phyloP scores from a whole-genome alignment of 2,888 invertebrate genomes.

The Luperina testacea region DNA sequence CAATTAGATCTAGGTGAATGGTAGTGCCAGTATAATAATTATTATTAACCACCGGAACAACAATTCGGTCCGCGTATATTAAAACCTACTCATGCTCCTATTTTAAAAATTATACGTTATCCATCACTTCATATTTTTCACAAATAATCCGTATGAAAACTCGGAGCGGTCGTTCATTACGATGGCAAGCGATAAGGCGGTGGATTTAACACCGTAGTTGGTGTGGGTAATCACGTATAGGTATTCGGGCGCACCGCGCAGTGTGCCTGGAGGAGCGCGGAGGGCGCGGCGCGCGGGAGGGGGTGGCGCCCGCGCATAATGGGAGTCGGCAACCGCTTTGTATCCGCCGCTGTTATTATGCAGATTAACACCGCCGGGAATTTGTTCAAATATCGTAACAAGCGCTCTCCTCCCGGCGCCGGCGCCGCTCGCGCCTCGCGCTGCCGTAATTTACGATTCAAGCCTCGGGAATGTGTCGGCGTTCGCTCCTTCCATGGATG shows the following conservation, averaged over 20 bases:
- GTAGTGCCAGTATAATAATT: constrained; percentile 30
- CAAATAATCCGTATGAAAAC: constrained; percentile 73
- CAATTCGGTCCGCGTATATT: constrained; percentile 30
- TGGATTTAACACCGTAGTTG: constrained; percentile 75
- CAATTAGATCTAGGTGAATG: constrained; percentile 23
- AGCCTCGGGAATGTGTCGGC: constrained; percentile 86
- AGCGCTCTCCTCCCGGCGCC: constrained; percentile 88
- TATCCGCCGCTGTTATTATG: constrained; percentile 89
- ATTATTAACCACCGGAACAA: constrained; percentile 40
- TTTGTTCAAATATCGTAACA: constrained; percentile 90
- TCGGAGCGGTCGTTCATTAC: constrained; percentile 73
- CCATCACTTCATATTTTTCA: constrained; percentile 65
- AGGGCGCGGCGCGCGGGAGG: constrained; percentile 69
- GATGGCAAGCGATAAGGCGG: constrained; percentile 80
- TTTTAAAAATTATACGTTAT: constrained; percentile 65
- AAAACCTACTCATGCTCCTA: constrained; percentile 45
- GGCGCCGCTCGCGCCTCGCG: constrained; percentile 85
- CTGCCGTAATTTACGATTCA: constrained; percentile 87
- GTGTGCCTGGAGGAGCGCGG: constrained; percentile 64
- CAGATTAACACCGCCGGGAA: constrained; percentile 90
- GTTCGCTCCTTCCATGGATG: constrained; percentile 79
- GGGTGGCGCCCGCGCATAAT: constrained; percentile 89
- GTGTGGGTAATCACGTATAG: constrained; percentile 67
- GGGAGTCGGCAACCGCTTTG: constrained; percentile 88
- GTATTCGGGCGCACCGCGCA: constrained; percentile 69